Evolutionary conservation across 2,113 vertebrate genomes (phyloP).

Genomic region (Jacana jacana): DNA sequence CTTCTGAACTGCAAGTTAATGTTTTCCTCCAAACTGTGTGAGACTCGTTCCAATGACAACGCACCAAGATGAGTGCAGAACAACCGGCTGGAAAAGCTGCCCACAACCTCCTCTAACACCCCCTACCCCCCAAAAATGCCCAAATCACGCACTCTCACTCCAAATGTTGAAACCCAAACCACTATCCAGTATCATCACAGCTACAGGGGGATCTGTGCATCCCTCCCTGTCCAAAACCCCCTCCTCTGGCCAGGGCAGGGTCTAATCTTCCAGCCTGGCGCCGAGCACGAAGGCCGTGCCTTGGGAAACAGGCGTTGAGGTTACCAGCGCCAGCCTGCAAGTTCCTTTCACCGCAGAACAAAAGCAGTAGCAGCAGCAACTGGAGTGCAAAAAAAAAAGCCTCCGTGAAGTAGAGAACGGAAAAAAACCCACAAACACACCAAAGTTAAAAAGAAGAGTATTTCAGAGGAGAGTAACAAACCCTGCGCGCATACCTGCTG

Average conservation of each 20-base stretch:
- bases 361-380: not conserved
- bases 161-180: not conserved
- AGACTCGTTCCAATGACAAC: not conserved
- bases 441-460: not conserved
- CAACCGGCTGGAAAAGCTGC: not conserved
- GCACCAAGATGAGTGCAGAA: not conserved
- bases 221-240: not conserved
- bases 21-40: not conserved
- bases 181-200: not conserved
- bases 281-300: not conserved
- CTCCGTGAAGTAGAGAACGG: not conserved
- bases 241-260: not conserved
- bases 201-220: fast-evolving
- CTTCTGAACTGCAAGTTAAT: not conserved
- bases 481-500: not conserved
- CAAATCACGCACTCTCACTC: not conserved
- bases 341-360: not conserved
- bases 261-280: fast-evolving
- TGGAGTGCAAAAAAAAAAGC: not conserved
- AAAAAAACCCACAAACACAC: too few relatives aligned
- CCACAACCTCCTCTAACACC: not conserved
- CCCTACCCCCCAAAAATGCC: not conserved
- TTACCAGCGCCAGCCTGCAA: not conserved
- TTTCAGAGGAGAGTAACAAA: not conserved
- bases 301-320: fast-evolving